Base-by-base conservation (phyloP, 2,888 invertebrate species). In the Oxycera nigricornis region DNA sequence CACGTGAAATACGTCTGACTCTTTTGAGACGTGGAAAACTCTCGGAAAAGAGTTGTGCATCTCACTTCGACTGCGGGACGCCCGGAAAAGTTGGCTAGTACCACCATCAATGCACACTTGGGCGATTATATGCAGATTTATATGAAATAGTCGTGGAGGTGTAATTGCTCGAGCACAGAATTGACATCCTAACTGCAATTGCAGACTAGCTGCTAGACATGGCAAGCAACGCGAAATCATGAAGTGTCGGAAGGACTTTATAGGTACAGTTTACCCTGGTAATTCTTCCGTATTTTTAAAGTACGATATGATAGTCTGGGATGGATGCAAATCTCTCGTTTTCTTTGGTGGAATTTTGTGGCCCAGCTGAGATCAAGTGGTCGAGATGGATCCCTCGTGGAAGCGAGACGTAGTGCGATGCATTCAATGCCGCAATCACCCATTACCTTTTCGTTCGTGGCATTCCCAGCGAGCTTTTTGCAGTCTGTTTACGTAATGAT, bases 91-190 rank as follows among this genome's bases (percentile, higher is more conserved):
- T n/a, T n/a, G n/a, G n/a, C n/a, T n/a, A n/a, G n/a, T n/a, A n/a
- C n/a, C 22, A 14, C 65, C 39, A 11, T 65, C 24, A 14, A 41
- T 20, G 52, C 20, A 52, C 52, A 46, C 52, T 31, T 70, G 52
- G n/a, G 52, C 52, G 30, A 70, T 70, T 70, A 52, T 30, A 70
- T 70, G 70, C 52, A 70, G 55, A 70, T 70, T 70, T 55, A 52
- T 52, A 70, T 31, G 52, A 31, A 70, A 52, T 70, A 14, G 70
- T 70, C 55, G 35, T 31, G 70, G 20, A 31, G 30, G 35, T 17
- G 70, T 70, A 28, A 68, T 68, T 26, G 68, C 39, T 50, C 17
- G 50, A 11, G 50, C 28, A 50, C 68, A 26, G 6, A 24, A n/a
- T 20, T 41, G 35, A 22, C 41, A 22, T 41, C 65, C 39, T 65